Conservation (phyloP, 1,140 invertebrate genomes). For the Solen grandis region DNA sequence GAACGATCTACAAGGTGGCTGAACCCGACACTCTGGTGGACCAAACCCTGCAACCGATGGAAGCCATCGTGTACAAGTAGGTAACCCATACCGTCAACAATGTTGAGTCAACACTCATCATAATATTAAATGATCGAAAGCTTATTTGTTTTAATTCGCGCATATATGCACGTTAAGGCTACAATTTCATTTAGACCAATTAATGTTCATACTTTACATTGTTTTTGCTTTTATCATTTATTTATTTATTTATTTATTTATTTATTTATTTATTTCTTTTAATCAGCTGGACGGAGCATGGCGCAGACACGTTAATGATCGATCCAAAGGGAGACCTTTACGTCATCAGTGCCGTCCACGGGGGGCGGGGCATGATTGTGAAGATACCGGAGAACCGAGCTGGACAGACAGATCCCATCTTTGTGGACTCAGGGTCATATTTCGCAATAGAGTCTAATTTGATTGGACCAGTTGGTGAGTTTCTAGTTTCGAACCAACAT, state of each 20-base stretch:
- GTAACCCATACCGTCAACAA: neutral
- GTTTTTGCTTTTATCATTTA: neutral
- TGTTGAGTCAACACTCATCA: neutral
- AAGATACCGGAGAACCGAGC: slow-evolving; percentile 46
- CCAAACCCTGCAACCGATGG: slow-evolving; percentile 12
- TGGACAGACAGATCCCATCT: slow-evolving; percentile 10
- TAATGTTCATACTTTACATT: too few species aligned
- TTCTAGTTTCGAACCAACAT: too few species aligned
- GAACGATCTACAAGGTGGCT: slow-evolving; percentile 51
- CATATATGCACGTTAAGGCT: neutral
- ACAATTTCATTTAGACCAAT: neutral
- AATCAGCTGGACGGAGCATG: slow-evolving; percentile 55
- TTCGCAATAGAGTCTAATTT: too few species aligned
- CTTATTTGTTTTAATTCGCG: neutral
- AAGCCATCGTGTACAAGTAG: slow-evolving; percentile 47
- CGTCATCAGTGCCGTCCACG: slow-evolving; percentile 52
- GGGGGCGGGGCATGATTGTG: slow-evolving; percentile 43
- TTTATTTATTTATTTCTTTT: neutral
- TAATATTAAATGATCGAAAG: neutral
- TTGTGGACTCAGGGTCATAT: slow-evolving; percentile 9
- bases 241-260: neutral
- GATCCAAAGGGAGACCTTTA: slow-evolving; percentile 51
- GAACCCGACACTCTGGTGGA: slow-evolving; percentile 29
- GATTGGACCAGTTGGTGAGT: too few species aligned
- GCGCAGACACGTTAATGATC: slow-evolving; percentile 62